phyloP scores from a whole-genome alignment of 2,888 invertebrate genomes.

The Psylliodes chrysocephalus region DNA sequence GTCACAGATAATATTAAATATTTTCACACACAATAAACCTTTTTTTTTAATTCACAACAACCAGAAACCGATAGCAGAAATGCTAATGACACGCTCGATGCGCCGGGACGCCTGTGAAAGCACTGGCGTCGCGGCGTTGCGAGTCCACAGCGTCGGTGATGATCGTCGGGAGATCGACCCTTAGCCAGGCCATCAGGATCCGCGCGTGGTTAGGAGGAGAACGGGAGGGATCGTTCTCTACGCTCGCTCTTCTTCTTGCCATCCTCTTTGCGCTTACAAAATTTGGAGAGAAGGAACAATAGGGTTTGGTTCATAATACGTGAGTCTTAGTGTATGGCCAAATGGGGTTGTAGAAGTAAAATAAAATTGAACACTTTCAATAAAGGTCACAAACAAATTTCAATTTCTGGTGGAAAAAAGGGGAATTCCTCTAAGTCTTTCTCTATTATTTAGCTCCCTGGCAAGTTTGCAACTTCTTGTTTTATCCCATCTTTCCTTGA shows the following conservation, averaged over 20 bases:
- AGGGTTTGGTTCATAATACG: no score
- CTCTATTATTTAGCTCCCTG: no score
- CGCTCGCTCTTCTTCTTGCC: not conserved
- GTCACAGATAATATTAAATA: not conserved
- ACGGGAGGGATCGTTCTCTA: not conserved
- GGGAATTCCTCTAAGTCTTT: no score
- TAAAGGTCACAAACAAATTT: no score
- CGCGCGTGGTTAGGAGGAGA: not conserved
- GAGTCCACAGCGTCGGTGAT: conserved; percentile 26
- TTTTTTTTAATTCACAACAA: conserved; percentile 2
- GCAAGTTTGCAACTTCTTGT: no score
- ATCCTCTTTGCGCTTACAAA: not conserved
- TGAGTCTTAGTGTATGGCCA: no score
- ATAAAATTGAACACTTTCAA: no score
- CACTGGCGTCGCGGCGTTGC: conserved; percentile 30
- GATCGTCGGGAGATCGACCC: conserved; percentile 32
- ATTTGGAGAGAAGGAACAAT: not conserved
- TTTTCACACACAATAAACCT: not conserved
- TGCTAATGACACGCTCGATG: conserved; percentile 15
- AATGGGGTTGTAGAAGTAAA: no score
- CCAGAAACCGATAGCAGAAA: not conserved
- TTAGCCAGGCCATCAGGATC: conserved; percentile 11
- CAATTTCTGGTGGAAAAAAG: no score
- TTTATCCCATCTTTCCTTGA: no score
- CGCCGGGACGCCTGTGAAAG: conserved; percentile 26